Evolutionary conservation across 2,888 invertebrate species (phyloP).

Genomic region (Bhutanitis thaidina): DNA sequence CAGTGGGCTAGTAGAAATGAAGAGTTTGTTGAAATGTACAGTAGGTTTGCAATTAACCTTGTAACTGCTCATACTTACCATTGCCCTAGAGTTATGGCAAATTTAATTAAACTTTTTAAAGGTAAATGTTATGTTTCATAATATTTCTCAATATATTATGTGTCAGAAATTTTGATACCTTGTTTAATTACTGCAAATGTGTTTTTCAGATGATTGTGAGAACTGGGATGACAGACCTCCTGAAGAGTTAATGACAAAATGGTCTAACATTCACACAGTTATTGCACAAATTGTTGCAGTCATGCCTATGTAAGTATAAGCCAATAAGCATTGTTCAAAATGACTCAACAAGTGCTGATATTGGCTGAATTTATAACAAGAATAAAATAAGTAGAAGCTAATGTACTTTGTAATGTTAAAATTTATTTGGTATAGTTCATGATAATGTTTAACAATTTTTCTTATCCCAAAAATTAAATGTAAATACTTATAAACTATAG

Average conservation of each 20-base stretch:
- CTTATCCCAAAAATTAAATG: too few relatives aligned
- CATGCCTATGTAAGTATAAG: conserved; percentile 69
- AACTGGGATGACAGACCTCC: conserved; percentile 82
- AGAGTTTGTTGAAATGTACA: conserved; percentile 51
- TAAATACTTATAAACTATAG: too few relatives aligned
- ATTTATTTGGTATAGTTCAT: too few relatives aligned
- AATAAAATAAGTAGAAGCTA: too few relatives aligned
- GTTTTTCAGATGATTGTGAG: conserved; percentile 59
- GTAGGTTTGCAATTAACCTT: conserved; percentile 54
- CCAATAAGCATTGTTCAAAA: too few relatives aligned
- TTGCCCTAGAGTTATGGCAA: conserved; percentile 53
- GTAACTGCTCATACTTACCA: conserved; percentile 73
- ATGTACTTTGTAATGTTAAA: too few relatives aligned
- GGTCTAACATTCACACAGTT: conserved; percentile 82
- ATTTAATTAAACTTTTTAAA: conserved; percentile 62
- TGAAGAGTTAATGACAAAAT: conserved; percentile 72
- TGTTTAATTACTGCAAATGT: too few relatives aligned
- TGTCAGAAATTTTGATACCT: too few relatives aligned
- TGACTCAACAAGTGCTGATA: too few relatives aligned
- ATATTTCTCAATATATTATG: too few relatives aligned
- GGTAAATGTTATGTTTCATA: conserved; percentile 28
- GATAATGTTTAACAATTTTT: too few relatives aligned
- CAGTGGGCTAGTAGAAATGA: conserved; percentile 58
- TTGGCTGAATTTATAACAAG: too few relatives aligned
- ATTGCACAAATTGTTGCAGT: conserved; percentile 71